Percentiles rank a stretch among this genome's conserved stretches.
Evolutionary conservation across 2,113 vertebrate species (phyloP).

Genomic region (Chlorodrepanis virens): DNA sequence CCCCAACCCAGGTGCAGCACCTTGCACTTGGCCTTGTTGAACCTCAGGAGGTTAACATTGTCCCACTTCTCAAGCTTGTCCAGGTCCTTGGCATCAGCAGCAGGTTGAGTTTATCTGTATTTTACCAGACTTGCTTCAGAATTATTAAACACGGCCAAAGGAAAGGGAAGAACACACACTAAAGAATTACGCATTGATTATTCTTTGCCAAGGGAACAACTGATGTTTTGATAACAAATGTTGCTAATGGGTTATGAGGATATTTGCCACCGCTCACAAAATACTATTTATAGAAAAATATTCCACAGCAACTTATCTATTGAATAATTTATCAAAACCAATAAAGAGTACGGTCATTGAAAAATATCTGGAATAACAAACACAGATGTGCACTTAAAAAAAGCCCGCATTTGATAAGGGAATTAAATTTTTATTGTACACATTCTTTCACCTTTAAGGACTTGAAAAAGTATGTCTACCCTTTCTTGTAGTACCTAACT

Average conservation of each 20-base stretch:
- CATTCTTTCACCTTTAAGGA: background rate
- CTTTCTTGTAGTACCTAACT: background rate
- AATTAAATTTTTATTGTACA: background rate
- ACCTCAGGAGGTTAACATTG: fast-evolving
- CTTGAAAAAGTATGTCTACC: background rate
- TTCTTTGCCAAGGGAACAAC: background rate
- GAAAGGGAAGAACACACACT: background rate
- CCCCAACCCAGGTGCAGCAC: background rate
- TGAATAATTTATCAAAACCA: background rate
- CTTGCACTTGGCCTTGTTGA: background rate
- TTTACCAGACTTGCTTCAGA: background rate
- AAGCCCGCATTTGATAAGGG: background rate
- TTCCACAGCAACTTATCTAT: background rate
- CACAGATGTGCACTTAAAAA: background rate
- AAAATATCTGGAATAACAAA: background rate
- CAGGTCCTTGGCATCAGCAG: background rate
- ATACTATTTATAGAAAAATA: background rate
- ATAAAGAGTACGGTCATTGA: background rate
- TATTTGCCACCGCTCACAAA: background rate
- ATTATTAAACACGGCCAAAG: background rate
- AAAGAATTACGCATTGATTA: fast-evolving
- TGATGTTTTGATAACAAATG: background rate
- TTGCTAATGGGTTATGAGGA: background rate
- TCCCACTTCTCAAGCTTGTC: background rate
- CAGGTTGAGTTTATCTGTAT: background rate